These are phyloP conservation scores for Turritopsis dohrnii DNA, from an alignment of 30 jellyfish, hydroid and myxozoan genomes.

Conservation along the genomic window DNA sequence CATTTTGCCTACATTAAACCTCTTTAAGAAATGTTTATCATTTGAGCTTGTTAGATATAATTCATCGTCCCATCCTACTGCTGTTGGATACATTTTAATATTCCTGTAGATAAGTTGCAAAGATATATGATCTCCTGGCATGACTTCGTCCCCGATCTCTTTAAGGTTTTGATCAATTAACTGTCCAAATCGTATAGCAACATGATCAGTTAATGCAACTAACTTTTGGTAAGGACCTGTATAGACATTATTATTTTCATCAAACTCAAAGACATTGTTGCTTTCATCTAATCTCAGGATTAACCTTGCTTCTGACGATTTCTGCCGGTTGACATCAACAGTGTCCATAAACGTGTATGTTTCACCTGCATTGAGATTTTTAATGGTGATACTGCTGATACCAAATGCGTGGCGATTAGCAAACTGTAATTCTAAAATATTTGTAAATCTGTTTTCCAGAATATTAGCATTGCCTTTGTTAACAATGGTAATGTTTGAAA, in stretches of 20 bases:
- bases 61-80: not conserved
- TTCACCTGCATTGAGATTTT: slow-evolving; percentile 1
- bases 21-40: not conserved
- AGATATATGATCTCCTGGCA: not conserved
- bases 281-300: not conserved
- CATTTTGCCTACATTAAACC: not conserved
- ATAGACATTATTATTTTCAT: not conserved
- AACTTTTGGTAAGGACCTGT: not conserved
- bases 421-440: not conserved
- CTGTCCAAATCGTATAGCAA: not conserved
- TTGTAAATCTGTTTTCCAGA: not conserved
- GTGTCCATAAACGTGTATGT: not conserved
- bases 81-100: not conserved
- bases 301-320: not conserved
- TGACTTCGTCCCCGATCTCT: not conserved
- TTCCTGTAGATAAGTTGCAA: not conserved
- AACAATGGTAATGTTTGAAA: not conserved
- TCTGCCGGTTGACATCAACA: not conserved
- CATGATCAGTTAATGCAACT: not conserved
- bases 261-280: not conserved
- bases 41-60: not conserved
- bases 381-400: not conserved
- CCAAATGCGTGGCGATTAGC: not conserved
- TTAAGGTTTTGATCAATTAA: not conserved
- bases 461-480: not conserved